Evolutionary conservation across 2,113 vertebrate genomes (phyloP), one percentile per base, ranked within the genome.

Genomic region (Vulpes vulpes): DNA sequence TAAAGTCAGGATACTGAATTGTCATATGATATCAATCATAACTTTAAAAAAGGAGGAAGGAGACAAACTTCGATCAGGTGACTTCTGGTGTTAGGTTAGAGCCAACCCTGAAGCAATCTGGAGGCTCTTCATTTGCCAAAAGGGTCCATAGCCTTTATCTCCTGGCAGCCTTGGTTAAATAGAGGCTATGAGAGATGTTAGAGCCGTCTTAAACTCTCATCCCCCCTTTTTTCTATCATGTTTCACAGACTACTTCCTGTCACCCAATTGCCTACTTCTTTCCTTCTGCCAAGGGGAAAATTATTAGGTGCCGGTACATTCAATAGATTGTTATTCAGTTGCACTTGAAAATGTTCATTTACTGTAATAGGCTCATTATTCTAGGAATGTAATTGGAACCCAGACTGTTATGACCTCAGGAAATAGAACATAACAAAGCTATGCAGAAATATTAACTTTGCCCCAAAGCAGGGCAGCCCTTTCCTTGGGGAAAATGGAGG

Each of bases 301-400:
- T 96, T 98, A 98, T 97, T 93, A 97, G 92, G 98, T 98, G 97
- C 67, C 4, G 0, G 93, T 57, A 88, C 38, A 59, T 51, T 95
- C 95, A 82, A 76, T 89, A 95, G 73, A 67, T 53, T 79, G 73
- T 64, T 85, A 81, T 76, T 88, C 71, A 23, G 65, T 95, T 85
- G 88, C 69, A 96, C 88, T 96, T 79, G 82, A 93, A 97, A 97
- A 97, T 89, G 89, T 96, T 97, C 96, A 88, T 91, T 97, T 96
- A 93, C 96, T 86, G 82, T 91, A 97, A 97, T 27, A 93, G 95
- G 65, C 81, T 96, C 96, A 94, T 97, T 97, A 97, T 86, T 95
- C 81, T 93, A 81, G 94, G 95, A 94, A 94, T 98, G 95, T 97
- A 98, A 96, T 74, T 97, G 96, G 79, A 98, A 79, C 91, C 85